Evolutionary conservation across 2,113 vertebrate genomes (phyloP).

Genomic region (Crotalus helleri): DNA sequence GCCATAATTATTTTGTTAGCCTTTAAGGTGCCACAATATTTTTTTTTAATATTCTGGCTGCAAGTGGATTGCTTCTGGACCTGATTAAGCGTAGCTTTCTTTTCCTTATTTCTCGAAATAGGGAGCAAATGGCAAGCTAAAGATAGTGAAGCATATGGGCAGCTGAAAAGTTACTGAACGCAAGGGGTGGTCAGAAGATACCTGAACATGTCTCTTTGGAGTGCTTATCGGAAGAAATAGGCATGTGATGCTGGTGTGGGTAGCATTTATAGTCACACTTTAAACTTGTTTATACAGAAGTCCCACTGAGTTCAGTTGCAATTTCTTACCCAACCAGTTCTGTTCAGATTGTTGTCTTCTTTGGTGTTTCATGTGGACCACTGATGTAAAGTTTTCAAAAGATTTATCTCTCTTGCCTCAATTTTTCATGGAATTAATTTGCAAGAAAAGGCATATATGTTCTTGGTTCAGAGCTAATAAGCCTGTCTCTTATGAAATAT

Average conservation of each 20-base stretch:
- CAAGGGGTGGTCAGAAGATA: background rate
- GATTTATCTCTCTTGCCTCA: background rate
- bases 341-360: background rate
- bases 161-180: background rate
- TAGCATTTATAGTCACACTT: background rate
- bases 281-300: background rate
- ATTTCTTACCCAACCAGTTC: background rate
- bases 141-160: background rate
- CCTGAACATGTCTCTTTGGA: background rate
- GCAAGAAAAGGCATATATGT: background rate
- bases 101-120: background rate
- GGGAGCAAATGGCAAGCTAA: background rate
- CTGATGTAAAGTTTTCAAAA: background rate
- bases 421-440: constrained; percentile 2
- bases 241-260: background rate
- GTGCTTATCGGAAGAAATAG: background rate
- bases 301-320: background rate
- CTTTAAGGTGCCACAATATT: background rate
- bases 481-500: background rate
- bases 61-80: background rate
- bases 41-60: background rate
- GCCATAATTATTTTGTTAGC: background rate
- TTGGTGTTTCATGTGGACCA: background rate
- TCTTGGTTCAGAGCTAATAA: background rate
- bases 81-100: background rate